Conservation (phyloP, 2,113 vertebrate genomes). For the Prionailurus viverrinus region DNA sequence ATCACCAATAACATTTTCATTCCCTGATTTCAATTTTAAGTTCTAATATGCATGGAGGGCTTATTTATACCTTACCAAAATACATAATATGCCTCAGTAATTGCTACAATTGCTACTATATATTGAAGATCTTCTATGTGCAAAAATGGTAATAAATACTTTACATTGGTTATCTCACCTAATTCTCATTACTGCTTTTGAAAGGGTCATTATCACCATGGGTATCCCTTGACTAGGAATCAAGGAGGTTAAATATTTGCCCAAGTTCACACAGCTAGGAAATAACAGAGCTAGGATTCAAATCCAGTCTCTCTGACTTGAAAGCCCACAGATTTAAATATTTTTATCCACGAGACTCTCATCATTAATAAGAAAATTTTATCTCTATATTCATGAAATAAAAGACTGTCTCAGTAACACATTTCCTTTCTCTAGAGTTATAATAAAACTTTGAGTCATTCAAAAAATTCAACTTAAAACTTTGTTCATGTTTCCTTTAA, state of each 20-base stretch:
- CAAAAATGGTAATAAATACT: background rate
- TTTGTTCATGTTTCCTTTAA: background rate
- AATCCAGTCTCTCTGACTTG: background rate
- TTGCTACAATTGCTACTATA: background rate
- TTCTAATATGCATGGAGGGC: background rate
- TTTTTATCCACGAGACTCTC: background rate
- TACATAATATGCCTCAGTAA: background rate
- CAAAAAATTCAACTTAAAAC: slow-evolving; percentile 21
- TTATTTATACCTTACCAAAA: background rate
- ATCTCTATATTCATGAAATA: background rate
- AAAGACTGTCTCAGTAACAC: background rate
- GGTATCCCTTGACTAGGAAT: background rate
- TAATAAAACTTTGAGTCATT: background rate
- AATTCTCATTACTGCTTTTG: background rate
- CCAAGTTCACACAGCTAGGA: background rate
- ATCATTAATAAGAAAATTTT: background rate
- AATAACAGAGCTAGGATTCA: background rate
- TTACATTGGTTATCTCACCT: background rate
- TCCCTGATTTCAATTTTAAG: background rate
- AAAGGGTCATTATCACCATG: background rate
- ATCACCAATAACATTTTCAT: background rate
- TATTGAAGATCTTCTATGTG: background rate
- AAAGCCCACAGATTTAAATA: background rate
- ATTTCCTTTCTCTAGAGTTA: slow-evolving; percentile 26
- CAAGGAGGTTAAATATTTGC: background rate